Evolutionary conservation across 2,113 vertebrate genomes (phyloP).

Genomic region (Leucosticte australis): DNA sequence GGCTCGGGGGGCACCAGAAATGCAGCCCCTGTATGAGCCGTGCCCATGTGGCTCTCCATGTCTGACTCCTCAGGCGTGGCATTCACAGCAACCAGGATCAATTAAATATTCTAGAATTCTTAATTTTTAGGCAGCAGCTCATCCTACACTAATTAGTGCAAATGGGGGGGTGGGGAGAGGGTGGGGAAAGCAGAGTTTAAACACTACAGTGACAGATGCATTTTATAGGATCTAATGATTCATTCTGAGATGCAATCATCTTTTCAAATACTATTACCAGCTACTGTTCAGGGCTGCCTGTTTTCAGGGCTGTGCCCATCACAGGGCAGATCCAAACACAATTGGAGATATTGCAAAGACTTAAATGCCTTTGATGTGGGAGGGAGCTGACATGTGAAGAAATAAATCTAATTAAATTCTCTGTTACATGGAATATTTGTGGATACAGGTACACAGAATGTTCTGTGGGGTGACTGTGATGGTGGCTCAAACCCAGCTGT

Average conservation of each 20-base stretch:
- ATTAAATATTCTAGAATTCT: not conserved
- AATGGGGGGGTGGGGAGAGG: not conserved
- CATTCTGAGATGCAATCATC: conserved; percentile 2
- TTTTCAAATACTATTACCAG: conserved; percentile 3
- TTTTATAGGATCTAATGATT: conserved; percentile 29
- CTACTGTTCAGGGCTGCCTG: not conserved
- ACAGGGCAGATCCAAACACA: not conserved
- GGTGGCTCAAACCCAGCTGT: not conserved
- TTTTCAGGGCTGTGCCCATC: not conserved
- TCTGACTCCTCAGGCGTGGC: not conserved
- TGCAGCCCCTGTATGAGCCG: accelerated
- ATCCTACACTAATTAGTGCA: conserved; percentile 19
- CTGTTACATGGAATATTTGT: not conserved
- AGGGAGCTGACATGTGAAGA: not conserved
- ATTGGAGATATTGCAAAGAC: not conserved
- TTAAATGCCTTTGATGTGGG: not conserved
- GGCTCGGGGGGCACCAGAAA: not conserved
- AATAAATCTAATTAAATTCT: not conserved
- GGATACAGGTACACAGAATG: not conserved
- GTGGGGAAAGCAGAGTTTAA: not conserved
- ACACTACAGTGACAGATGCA: conserved; percentile 20
- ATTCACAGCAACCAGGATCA: not conserved
- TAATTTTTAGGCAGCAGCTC: conserved; percentile 14
- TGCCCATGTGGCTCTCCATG: not conserved
- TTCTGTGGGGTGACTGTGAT: not conserved